These are phyloP conservation scores for Ictidomys tridecemlineatus DNA, from an alignment of 2,113 vertebrate genomes.

Conservation along the genomic window DNA sequence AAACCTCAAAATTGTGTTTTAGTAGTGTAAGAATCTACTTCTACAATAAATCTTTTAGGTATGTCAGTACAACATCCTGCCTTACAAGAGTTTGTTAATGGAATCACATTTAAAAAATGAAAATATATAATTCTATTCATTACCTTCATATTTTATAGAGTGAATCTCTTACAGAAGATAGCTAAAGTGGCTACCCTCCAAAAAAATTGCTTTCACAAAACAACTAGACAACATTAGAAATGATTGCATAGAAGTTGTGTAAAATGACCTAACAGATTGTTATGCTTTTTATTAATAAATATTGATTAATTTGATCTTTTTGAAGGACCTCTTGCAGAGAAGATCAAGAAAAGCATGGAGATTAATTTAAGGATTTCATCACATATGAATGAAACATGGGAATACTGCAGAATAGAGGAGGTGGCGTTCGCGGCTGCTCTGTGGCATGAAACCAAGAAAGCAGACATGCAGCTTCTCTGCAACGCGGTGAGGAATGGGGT, in stretches of 20 bases:
- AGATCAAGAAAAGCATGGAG: background rate
- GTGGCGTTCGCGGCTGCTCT: too few relatives aligned
- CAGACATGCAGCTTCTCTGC: too few relatives aligned
- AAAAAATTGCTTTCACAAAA: background rate
- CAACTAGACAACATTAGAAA: background rate
- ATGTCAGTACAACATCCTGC: background rate
- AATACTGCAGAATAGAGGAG: too few relatives aligned
- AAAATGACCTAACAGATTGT: background rate
- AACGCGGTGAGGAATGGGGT: too few relatives aligned
- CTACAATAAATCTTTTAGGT: background rate
- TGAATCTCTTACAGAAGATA: background rate
- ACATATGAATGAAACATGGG: background rate
- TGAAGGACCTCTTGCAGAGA: background rate
- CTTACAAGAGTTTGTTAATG: background rate
- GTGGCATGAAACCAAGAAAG: too few relatives aligned
- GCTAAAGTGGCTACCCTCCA: background rate
- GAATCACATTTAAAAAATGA: background rate
- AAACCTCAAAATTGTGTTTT: background rate
- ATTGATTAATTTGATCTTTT: background rate
- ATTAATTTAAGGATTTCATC: background rate
- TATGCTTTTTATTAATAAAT: background rate
- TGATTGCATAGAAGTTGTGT: background rate
- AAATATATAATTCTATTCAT: background rate
- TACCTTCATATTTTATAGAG: background rate
- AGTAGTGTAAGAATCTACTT: background rate